Evolutionary conservation across 2,888 invertebrate species (phyloP), one percentile per base, ranked within the genome.

Genomic region (Sturmia bella): DNA sequence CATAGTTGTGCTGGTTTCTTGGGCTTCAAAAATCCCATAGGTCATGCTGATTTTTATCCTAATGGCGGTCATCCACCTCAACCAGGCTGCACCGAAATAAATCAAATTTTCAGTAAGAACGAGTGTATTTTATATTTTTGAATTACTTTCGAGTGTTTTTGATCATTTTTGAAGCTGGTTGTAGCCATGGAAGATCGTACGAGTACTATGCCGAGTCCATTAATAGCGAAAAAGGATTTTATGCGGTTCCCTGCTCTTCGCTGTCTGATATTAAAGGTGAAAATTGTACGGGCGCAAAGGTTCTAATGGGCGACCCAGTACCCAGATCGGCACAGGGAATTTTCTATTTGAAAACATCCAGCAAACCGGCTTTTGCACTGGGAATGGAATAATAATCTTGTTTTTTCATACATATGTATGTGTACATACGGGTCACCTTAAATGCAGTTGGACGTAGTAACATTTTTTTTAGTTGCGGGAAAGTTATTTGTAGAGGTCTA

Each of bases 11-110:
- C 93, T 0, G 95, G 95, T 0, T 91, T 93, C 52, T 91, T 93
- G 41, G 95, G 95, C 0, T 90, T 89, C 69, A 86, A 87, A 5
- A 89, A 87, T 21, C 88, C 94, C 4, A 91, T 94, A 17, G 96
- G 96, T 0, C 93, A 95, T 87, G 94, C 89, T 0, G 96, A 96
- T 89, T 95, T 95, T 87, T 96, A 94, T 90, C 95, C 95, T 0
- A 95, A 96, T 87, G 93, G 93, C 13, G 96, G 95, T 0, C 88
- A 87, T 19, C 92, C 94, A 0, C 91, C 92, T 0, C 96, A 96
- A 86, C 95, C 95, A 0, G 95, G 95, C 0, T 95, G 95, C 87
- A 91, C 91, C 9, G 92, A 92, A 37, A 54, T 90, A 0, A 89
- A 90, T n/a, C 89, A 90, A 78, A 89, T 91, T 68, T 88, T 90